These are phyloP conservation scores for Neoniphon sammara DNA, from an alignment of 2,797 vertebrate genomes.

Conservation along the genomic window DNA sequence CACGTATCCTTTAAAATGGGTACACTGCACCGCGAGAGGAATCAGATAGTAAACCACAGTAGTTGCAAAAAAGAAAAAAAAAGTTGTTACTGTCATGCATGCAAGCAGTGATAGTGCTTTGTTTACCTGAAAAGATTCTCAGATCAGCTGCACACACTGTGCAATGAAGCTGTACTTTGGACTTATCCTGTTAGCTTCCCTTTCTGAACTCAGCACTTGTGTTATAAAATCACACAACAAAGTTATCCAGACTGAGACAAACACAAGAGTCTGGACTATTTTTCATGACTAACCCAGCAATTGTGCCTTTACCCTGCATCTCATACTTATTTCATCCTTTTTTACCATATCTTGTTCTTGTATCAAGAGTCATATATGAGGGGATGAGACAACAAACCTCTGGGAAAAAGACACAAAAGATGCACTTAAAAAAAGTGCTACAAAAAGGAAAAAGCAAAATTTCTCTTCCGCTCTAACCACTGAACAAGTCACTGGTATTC, in stretches of 20 bases:
- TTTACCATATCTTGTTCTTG: too few species aligned
- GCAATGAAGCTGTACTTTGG: constrained; percentile 39
- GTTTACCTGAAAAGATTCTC: constrained; percentile 43
- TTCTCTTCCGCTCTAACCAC: neutral
- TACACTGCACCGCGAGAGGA: constrained; percentile 2
- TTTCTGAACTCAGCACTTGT: constrained; percentile 18
- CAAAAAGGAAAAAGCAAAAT: constrained; percentile 5
- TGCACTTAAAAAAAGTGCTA: constrained; percentile 5
- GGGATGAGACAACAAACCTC: constrained; percentile 1
- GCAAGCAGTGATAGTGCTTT: constrained; percentile 22
- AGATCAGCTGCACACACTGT: constrained; percentile 13
- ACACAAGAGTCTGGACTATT: neutral
- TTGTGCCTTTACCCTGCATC: neutral
- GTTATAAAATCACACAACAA: constrained; percentile 3
- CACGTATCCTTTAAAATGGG: neutral
- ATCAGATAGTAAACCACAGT: neutral
- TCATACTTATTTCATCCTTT: neutral
- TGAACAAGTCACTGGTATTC: neutral
- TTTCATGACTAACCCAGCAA: neutral
- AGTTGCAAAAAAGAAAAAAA: neutral
- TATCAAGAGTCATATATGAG: too few species aligned
- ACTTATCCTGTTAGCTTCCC: constrained; percentile 23
- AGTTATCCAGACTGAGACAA: constrained; percentile 11
- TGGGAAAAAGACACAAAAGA: neutral
- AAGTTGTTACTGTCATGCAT: constrained; percentile 6